These are phyloP conservation scores for Nothura maculosa DNA, from an alignment of 2,797 vertebrate species.

Conservation along the genomic window DNA sequence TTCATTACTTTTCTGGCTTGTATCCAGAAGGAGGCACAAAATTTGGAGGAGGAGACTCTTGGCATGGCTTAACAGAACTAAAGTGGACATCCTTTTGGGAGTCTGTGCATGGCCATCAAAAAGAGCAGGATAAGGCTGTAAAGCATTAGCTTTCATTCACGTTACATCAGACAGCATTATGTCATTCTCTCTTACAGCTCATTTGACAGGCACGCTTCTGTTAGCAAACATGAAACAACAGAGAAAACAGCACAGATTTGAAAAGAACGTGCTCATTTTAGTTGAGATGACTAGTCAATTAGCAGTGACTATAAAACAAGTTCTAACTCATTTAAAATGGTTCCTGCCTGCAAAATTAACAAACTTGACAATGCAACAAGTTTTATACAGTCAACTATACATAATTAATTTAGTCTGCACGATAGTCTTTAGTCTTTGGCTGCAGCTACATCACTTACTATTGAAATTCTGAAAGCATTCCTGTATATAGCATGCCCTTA, in stretches of 20 bases:
- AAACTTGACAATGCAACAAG: not conserved
- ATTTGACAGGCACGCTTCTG: conserved; percentile 7
- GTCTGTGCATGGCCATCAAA: not conserved
- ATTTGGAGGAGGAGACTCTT: not conserved
- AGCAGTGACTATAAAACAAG: not conserved
- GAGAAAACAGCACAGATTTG: not conserved
- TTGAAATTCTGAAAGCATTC: not conserved
- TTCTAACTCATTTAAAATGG: not conserved
- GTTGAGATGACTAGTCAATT: not conserved
- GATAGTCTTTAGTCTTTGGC: not conserved
- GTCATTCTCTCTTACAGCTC: conserved; percentile 15
- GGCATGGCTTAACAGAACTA: not conserved
- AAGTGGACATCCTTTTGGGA: not conserved
- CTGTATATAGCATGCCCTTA: not conserved
- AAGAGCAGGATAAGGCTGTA: not conserved
- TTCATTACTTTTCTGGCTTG: not conserved
- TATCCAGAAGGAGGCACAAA: not conserved
- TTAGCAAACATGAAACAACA: not conserved
- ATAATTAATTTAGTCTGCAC: not conserved
- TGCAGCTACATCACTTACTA: not conserved
- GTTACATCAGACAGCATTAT: conserved; percentile 18
- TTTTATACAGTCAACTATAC: not conserved
- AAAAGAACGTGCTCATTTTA: not conserved
- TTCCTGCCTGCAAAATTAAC: not conserved
- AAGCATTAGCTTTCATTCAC: conserved; percentile 20